Percentiles rank a stretch among this genome's conserved stretches.
Evolutionary conservation across 2,113 vertebrate species (phyloP).

Genomic region (Syngnathus typhle): DNA sequence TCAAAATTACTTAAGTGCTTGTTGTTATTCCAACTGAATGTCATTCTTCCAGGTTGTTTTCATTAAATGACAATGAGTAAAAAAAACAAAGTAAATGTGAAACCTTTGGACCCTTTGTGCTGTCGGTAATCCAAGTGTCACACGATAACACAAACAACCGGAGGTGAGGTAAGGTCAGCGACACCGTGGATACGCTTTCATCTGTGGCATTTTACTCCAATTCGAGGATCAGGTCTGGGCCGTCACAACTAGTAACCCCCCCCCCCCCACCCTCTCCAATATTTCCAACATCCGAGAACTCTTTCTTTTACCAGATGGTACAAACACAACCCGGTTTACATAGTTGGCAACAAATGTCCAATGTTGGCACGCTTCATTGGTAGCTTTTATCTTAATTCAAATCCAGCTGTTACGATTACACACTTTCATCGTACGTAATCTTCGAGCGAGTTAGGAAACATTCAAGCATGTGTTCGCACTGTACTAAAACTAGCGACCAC

Average conservation of each 20-base stretch:
- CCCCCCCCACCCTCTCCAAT: not conserved
- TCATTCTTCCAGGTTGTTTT: not conserved
- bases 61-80: not conserved
- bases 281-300: not conserved
- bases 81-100: not conserved
- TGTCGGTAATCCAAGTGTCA: constrained; percentile 6
- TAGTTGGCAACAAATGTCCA: not conserved
- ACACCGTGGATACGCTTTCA: too few species aligned
- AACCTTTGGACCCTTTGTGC: constrained; percentile 9
- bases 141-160: constrained; percentile 5
- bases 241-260: too few species aligned
- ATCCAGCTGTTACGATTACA: not conserved
- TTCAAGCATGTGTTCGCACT: constrained; percentile 4
- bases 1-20: not conserved
- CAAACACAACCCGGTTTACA: not conserved
- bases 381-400: not conserved
- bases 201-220: not conserved
- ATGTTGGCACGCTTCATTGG: not conserved
- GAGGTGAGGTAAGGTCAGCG: constrained; percentile 9
- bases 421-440: not conserved
- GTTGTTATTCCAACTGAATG: not conserved
- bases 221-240: constrained; percentile 6
- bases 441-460: not conserved
- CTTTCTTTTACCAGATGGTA: constrained; percentile 35
- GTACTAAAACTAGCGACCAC: not conserved